Evolutionary conservation across 2,888 invertebrate species (phyloP), one percentile per base, ranked within the genome.

Genomic region (Cyclophora punctaria): DNA sequence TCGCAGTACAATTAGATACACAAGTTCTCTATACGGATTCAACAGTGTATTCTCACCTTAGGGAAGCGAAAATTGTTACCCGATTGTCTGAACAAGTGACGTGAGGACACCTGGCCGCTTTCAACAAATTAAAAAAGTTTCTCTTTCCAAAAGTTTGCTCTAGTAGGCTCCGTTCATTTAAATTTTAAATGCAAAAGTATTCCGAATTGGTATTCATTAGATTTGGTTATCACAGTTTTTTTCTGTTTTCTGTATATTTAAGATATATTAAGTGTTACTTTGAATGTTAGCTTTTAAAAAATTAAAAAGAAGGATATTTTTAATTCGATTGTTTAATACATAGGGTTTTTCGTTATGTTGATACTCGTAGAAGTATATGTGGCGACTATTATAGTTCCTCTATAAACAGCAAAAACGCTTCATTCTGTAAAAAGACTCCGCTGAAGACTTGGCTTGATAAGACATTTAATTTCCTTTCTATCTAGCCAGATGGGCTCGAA

Each of bases 41-140:
- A 20, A 20, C 20, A 20, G 20, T 20, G 20, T 20, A 20, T 20
- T 2, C 20, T 20, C 20, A 20, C 20, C 20, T 20, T 72, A 71
- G 71, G 50, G 56, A 56, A 63, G 63, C 64, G 66, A 75, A 68
- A 68, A 77, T 78, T 75, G 80, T 80, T 80, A 74, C 76, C 78
- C 76, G 78, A 79, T 82, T 78, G 52, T 55, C 56, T 41, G 46
- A 66, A 69, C 60, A 67, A 65, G 66, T 78, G 83, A 83, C 80
- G 78, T 75, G 72, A 58, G 67, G 73, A 75, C 86, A 86, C 85
- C 86, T 86, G 85, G 77, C 70, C 74, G 64, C 79, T 79, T 79
- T 76, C 78, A 73, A 71, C 81, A 86, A 86, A 87, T 87, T 87
- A 87, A 86, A 86, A 87, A 87, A 87, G 83, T 87, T 85, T 78